Conservation (phyloP, 2,797 vertebrate species). For the Lagorchestes hirsutus region DNA sequence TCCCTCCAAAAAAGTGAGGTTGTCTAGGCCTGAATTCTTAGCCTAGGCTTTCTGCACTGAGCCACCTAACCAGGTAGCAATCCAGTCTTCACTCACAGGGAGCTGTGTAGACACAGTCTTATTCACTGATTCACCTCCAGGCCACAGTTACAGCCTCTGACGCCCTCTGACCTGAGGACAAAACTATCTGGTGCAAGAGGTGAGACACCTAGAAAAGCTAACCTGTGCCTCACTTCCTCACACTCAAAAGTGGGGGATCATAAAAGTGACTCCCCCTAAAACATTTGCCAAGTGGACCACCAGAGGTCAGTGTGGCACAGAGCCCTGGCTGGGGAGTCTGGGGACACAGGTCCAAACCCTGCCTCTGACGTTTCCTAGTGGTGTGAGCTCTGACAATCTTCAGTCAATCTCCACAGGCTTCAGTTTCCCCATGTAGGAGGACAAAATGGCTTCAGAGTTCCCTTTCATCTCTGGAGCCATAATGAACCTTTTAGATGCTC, state of each 20-base stretch:
- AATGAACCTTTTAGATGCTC: neutral
- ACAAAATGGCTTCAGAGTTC: neutral
- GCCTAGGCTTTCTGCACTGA: neutral
- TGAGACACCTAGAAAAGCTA: neutral
- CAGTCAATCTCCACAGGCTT: neutral
- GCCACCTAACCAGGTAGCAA: neutral
- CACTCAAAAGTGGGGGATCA: neutral
- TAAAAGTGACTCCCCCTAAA: neutral
- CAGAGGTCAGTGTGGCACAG: neutral
- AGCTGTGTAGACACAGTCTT: neutral
- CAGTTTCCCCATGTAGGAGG: neutral
- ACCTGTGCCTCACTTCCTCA: neutral
- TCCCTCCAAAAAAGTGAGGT: neutral
- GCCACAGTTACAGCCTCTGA: neutral
- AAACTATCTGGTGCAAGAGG: neutral
- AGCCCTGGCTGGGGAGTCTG: neutral
- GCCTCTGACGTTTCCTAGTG: neutral
- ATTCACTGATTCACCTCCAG: neutral
- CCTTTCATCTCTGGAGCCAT: neutral
- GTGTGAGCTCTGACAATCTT: neutral
- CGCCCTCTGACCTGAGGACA: neutral
- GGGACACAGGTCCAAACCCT: neutral
- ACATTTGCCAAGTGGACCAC: neutral
- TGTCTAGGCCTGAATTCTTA: neutral
- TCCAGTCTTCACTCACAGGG: neutral